phyloP scores from a whole-genome alignment of 2,797 vertebrate genomes.

The Coreius guichenoti region DNA sequence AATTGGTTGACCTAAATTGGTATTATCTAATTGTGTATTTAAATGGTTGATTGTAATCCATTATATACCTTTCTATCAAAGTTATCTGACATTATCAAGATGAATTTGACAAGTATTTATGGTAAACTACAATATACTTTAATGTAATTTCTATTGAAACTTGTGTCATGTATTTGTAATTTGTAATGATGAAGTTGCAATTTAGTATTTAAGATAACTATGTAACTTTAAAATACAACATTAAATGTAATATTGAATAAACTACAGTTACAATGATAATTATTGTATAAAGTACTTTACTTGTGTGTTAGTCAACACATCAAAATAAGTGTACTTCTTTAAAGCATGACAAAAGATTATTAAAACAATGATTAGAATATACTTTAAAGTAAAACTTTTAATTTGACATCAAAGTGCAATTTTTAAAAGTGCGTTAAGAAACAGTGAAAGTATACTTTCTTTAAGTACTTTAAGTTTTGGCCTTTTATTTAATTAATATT shows the following conservation, averaged over 20 bases:
- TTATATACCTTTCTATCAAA: too few species aligned
- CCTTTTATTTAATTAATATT: neutral
- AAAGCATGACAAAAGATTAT: neutral
- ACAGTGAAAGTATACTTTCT: neutral
- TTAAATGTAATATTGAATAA: neutral
- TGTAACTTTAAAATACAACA: too few species aligned
- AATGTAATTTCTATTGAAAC: too few species aligned
- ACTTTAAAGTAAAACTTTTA: neutral
- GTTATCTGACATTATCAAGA: too few species aligned
- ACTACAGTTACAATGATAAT: neutral
- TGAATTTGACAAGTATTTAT: too few species aligned
- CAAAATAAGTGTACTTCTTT: neutral
- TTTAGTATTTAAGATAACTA: too few species aligned
- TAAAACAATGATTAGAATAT: neutral
- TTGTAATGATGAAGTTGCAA: too few species aligned
- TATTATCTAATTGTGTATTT: too few species aligned
- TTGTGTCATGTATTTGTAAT: too few species aligned
- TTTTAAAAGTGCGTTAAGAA: slow-evolving; percentile 5
- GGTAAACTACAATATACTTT: too few species aligned
- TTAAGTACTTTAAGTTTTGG: neutral
- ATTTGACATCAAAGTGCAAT: neutral
- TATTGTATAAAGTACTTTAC: neutral
- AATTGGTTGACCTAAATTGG: too few species aligned
- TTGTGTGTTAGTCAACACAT: neutral
- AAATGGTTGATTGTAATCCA: too few species aligned